Evolutionary conservation across 1,140 invertebrate genomes (phyloP), one percentile per base, ranked within the genome.

Genomic region (Drosophila virilis): DNA sequence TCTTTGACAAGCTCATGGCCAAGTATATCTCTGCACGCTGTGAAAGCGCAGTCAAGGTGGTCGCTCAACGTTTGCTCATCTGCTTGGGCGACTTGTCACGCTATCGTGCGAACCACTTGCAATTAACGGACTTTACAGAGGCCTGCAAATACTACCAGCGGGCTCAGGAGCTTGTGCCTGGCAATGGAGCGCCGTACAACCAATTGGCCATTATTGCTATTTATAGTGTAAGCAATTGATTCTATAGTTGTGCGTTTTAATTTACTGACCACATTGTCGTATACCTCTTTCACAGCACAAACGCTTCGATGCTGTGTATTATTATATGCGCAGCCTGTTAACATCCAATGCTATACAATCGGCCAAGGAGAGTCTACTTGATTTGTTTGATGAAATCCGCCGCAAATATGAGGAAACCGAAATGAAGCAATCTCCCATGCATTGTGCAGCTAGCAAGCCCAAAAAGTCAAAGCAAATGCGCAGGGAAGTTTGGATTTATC

Each of bases 221-320:
- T 78, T 97, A 97, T 93, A 95, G 96, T 50, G 97, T 98, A 94
- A 95, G 96, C 94, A 28, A 61, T 45, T 8, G 2, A 2, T 48
- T 15, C 22, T 28, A 28, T 10, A 17, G 33, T 32, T 4, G 6
- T 7, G 7, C 1, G 9, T 28, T 52, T 46, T 69, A 2, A 54
- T 17, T 64, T 13, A 32, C 15, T 66, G 8, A 32, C 12, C 13
- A 73, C 68, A 28, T 5, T 42, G 45, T 62, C 57, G 43, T 22
- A 54, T 8, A 32, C 6, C 54, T 77, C 66, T 81, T 52, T 93
- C 94, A 66, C 93, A 98, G 97, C 96, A 96, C 93, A 94, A 97
- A 89, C 98, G 98, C 94, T 94, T 99, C 59, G 98, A 99, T 93
- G 97, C 98, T n/a, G 97, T 99, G 10, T 99, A 99, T 93, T 98